phyloP scores from a whole-genome alignment of 2,113 vertebrate species.

The Psittacus erithacus region DNA sequence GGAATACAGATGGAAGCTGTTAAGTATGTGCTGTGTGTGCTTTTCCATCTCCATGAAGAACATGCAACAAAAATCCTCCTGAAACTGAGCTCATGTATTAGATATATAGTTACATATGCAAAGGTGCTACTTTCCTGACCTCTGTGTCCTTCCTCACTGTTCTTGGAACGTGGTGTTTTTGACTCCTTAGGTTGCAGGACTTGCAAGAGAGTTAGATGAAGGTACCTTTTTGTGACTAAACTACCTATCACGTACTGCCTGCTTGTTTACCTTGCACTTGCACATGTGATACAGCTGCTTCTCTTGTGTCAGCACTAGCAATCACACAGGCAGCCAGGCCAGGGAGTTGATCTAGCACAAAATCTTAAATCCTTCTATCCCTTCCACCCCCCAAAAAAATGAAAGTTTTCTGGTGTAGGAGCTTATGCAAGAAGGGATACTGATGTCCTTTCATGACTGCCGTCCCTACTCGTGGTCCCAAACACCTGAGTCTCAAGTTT shows the following conservation, averaged over 20 bases:
- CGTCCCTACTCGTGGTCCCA: background rate
- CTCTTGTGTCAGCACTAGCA: background rate
- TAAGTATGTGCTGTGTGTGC: conserved; percentile 35
- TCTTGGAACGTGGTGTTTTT: background rate
- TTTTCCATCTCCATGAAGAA: conserved; percentile 5
- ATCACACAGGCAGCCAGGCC: background rate
- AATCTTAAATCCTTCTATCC: background rate
- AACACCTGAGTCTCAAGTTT: background rate
- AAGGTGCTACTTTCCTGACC: background rate
- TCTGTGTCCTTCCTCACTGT: background rate
- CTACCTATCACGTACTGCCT: background rate
- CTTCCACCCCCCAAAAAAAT: background rate
- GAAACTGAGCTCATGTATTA: background rate
- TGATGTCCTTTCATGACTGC: background rate
- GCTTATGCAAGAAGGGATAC: background rate
- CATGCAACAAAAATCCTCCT: background rate
- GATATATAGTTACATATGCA: background rate
- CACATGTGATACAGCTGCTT: background rate
- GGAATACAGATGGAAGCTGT: conserved; percentile 56
- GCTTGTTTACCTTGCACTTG: background rate
- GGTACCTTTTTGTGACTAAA: background rate
- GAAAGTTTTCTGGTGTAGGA: background rate
- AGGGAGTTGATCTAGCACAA: background rate
- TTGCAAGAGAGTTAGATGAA: background rate
- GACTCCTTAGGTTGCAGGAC: background rate